A percentile compares a stretch with the other conserved stretches of the same genome.
Conservation (phyloP, 2,113 vertebrate species). For the Ailurus styani region DNA sequence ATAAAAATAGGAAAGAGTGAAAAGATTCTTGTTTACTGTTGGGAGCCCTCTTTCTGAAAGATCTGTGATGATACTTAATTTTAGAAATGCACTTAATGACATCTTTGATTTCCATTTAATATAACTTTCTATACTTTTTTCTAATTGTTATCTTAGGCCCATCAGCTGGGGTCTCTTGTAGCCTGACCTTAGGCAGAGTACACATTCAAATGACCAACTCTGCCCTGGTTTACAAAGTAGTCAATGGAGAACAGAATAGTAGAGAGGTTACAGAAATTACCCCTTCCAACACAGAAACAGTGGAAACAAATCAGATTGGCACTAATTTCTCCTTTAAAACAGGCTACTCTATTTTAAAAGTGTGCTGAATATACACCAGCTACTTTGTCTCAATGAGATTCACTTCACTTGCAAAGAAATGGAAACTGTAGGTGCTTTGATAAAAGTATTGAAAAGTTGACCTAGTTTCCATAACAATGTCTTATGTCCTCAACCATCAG, state of each 20-base stretch:
- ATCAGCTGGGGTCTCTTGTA: not conserved
- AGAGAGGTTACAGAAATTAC: slow-evolving; percentile 21
- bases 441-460: slow-evolving; percentile 66
- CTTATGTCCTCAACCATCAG: slow-evolving; percentile 49
- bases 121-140: not conserved
- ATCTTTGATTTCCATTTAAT: slow-evolving; percentile 72
- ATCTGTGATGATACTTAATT: slow-evolving; percentile 10
- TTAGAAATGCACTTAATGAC: slow-evolving; percentile 59
- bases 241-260: not conserved
- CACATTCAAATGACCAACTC: not conserved
- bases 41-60: not conserved
- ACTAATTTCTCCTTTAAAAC: slow-evolving; percentile 57
- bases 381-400: slow-evolving; percentile 65
- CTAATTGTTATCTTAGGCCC: not conserved
- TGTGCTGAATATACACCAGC: slow-evolving; percentile 58
- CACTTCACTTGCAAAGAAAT: slow-evolving; percentile 60
- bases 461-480: slow-evolving; percentile 64
- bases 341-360: slow-evolving; percentile 64
- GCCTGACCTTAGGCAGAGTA: not conserved
- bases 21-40: not conserved
- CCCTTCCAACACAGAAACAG: slow-evolving; percentile 56
- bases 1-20: not conserved
- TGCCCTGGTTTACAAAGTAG: slow-evolving; percentile 49
- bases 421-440: slow-evolving; percentile 63
- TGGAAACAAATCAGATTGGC: slow-evolving; percentile 66